Conservation (phyloP, 2,888 invertebrate genomes). For the Malthinus seriepunctatus region DNA sequence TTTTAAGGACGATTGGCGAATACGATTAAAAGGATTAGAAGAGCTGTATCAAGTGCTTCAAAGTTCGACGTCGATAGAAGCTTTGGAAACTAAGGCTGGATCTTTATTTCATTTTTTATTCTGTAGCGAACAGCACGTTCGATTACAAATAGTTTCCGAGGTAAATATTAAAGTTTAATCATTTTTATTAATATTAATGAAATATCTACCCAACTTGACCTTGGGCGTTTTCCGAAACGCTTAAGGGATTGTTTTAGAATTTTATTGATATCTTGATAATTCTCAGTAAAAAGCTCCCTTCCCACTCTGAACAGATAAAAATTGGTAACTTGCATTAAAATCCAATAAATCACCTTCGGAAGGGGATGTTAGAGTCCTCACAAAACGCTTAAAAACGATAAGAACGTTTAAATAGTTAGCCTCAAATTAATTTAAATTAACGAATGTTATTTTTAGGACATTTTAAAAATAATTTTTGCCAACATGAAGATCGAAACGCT, state of each 20-base stretch:
- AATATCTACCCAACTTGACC: neutral
- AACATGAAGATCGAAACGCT: slow-evolving; percentile 46
- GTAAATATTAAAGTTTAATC: slow-evolving; percentile 28
- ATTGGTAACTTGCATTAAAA: too few relatives aligned
- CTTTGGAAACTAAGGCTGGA: slow-evolving; percentile 64
- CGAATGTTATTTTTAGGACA: slow-evolving; percentile 39
- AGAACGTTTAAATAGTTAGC: too few relatives aligned
- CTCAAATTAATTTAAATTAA: too few relatives aligned
- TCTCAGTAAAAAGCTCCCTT: too few relatives aligned
- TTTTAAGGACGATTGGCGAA: slow-evolving; percentile 61
- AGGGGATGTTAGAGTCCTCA: too few relatives aligned
- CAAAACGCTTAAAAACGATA: too few relatives aligned
- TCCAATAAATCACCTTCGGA: too few relatives aligned
- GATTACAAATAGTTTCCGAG: slow-evolving; percentile 40
- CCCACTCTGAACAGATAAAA: too few relatives aligned
- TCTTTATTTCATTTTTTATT: slow-evolving; percentile 66
- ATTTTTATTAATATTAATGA: neutral
- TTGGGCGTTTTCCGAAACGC: too few relatives aligned
- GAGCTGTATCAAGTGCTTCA: slow-evolving; percentile 61
- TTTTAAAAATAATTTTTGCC: slow-evolving; percentile 41
- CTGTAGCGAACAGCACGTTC: slow-evolving; percentile 62
- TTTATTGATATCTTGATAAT: too few relatives aligned
- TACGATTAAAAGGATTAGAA: slow-evolving; percentile 62
- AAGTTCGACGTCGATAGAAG: slow-evolving; percentile 56
- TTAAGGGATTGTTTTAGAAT: neutral